phyloP scores from a whole-genome alignment of 2,797 vertebrate genomes.

The Emys orbicularis region DNA sequence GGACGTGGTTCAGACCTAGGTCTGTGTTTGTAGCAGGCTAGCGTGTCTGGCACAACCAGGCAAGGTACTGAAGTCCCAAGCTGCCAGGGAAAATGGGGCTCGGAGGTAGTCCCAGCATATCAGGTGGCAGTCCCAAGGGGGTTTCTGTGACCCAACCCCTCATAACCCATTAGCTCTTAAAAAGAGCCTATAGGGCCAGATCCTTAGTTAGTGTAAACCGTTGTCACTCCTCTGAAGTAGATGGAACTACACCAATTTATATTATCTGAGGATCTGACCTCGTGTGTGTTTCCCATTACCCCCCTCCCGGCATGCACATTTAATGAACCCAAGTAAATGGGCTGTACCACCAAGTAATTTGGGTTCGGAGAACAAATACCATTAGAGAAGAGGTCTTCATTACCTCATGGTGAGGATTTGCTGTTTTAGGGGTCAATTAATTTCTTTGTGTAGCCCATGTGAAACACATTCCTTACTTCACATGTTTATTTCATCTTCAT shows the following conservation, averaged over 20 bases:
- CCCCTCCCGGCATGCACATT: constrained; percentile 3
- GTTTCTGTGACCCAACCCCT: too few species aligned
- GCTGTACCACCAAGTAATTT: constrained; percentile 28
- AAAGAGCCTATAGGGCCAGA: constrained; percentile 31
- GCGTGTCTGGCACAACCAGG: too few species aligned
- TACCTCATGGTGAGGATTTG: constrained; percentile 55
- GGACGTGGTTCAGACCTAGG: too few species aligned
- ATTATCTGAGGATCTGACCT: constrained; percentile 48
- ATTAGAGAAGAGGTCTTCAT: constrained; percentile 45
- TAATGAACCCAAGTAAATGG: constrained; percentile 29
- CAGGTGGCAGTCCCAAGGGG: too few species aligned
- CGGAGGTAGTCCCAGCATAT: too few species aligned
- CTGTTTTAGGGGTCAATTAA: neutral
- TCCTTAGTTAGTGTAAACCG: constrained; percentile 19
- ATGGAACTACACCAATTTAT: neutral
- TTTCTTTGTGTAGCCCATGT: too few species aligned
- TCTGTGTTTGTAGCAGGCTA: too few species aligned
- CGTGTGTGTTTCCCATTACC: constrained; percentile 33
- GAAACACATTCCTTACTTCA: constrained; percentile 45
- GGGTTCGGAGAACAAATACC: constrained; percentile 54
- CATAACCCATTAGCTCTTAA: neutral
- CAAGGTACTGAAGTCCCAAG: too few species aligned
- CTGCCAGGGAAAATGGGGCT: too few species aligned
- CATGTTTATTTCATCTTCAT: constrained; percentile 61
- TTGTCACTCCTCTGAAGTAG: constrained; percentile 40